Evolutionary conservation across 2,113 vertebrate genomes (phyloP).

Genomic region (Dicerorhinus sumatrensis): DNA sequence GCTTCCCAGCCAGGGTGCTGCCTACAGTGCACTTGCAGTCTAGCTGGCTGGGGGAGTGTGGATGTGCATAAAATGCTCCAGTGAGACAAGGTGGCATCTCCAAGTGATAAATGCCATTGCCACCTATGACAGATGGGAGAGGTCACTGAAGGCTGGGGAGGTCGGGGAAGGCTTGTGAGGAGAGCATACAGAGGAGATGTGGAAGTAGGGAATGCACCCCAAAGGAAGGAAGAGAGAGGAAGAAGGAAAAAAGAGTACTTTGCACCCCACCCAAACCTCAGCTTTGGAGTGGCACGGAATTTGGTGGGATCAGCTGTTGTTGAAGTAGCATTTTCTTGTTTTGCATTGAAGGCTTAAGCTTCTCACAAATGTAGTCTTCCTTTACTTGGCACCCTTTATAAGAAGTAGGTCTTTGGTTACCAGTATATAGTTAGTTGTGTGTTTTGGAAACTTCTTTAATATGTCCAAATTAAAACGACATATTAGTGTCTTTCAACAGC

Average conservation of each 20-base stretch:
- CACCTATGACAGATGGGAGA: neutral
- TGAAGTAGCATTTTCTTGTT: neutral
- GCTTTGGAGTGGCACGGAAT: neutral
- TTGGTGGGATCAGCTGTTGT: neutral
- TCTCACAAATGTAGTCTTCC: neutral
- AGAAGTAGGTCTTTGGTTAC: slow-evolving; percentile 36
- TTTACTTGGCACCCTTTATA: neutral
- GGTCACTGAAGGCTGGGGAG: neutral
- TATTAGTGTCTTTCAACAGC: neutral
- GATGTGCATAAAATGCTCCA: neutral
- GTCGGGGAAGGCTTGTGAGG: neutral
- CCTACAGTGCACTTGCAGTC: neutral
- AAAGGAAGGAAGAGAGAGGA: neutral
- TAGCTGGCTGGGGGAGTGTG: fast-evolving
- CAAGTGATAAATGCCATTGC: neutral
- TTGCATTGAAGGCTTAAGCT: neutral
- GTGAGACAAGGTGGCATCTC: neutral
- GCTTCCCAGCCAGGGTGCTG: neutral
- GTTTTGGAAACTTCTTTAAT: slow-evolving; percentile 55
- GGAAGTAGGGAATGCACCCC: neutral
- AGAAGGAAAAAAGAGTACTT: neutral
- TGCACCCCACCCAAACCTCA: neutral
- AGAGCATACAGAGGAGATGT: neutral
- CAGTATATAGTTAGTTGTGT: neutral
- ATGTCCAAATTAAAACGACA: slow-evolving; percentile 32